Evolutionary conservation across 2,888 invertebrate species (phyloP).

Genomic region (Drosophila borealis): DNA sequence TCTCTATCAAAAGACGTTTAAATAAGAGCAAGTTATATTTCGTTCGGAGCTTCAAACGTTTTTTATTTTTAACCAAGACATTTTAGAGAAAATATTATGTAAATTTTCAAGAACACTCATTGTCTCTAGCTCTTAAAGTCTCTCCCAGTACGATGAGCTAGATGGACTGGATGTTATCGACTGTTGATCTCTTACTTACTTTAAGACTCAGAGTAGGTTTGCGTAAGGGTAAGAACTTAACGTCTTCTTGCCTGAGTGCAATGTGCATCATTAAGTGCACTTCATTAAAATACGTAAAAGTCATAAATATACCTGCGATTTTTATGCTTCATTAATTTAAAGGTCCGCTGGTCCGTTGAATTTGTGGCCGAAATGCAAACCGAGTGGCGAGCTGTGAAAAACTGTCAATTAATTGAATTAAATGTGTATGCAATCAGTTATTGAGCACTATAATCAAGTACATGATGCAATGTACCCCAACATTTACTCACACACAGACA

Average conservation of each 20-base stretch:
- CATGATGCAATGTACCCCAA: constrained; percentile 12
- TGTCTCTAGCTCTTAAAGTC: no score
- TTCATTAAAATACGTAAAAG: constrained; percentile 33
- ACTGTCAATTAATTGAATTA: constrained; percentile 63
- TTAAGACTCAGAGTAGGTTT: no score
- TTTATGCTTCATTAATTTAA: constrained; percentile 33
- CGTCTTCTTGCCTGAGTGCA: not conserved
- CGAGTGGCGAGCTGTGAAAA: constrained; percentile 15
- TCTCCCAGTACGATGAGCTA: no score
- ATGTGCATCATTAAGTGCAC: constrained; percentile 38
- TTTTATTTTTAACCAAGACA: no score
- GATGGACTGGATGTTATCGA: no score
- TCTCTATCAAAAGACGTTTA: no score
- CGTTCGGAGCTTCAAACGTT: no score
- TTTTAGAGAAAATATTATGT: no score
- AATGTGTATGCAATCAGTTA: constrained; percentile 61
- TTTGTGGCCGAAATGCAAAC: constrained; percentile 41
- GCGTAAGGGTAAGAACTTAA: not conserved
- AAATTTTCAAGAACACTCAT: no score
- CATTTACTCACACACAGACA: not conserved
- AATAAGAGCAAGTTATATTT: no score
- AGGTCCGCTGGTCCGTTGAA: constrained; percentile 18
- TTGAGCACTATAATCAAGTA: constrained; percentile 33
- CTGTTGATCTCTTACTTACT: no score
- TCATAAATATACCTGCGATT: constrained; percentile 1